phyloP scores from a whole-genome alignment of 2,113 vertebrate species.

The Indicator maculatus region DNA sequence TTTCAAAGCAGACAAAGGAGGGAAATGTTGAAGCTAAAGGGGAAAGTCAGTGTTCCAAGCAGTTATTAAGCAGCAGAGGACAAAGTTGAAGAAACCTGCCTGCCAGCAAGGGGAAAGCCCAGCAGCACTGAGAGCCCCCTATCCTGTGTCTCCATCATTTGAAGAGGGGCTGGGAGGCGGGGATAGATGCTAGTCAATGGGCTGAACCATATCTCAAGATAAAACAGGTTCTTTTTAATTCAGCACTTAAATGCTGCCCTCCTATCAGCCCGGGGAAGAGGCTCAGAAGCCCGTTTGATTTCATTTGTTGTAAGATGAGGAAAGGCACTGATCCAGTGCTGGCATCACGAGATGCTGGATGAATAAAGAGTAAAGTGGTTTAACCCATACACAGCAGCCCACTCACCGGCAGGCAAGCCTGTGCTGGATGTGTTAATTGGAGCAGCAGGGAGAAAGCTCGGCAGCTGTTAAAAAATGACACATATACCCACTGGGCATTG shows the following conservation, averaged over 20 bases:
- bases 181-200: slow-evolving; percentile 74
- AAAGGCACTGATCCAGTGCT: not conserved
- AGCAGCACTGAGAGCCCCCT: slow-evolving; percentile 68
- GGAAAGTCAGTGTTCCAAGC: not conserved
- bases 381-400: slow-evolving; percentile 72
- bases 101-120: slow-evolving; percentile 63
- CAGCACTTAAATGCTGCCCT: not conserved
- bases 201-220: slow-evolving; percentile 76
- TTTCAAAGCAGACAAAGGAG: not conserved
- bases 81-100: slow-evolving; percentile 78
- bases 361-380: slow-evolving; percentile 77
- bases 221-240: slow-evolving; percentile 12
- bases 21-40: not conserved
- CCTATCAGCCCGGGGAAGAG: not conserved
- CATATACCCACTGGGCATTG: slow-evolving; percentile 78
- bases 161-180: slow-evolving; percentile 73
- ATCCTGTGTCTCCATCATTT: slow-evolving; percentile 73
- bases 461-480: slow-evolving; percentile 82
- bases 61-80: slow-evolving; percentile 43
- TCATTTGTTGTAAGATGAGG: not conserved
- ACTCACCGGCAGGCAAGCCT: slow-evolving; percentile 68
- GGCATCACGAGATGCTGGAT: not conserved
- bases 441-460: slow-evolving; percentile 77
- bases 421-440: slow-evolving; percentile 77
- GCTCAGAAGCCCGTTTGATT: not conserved